Evolutionary conservation across 2,113 vertebrate genomes (phyloP).

Genomic region (Ictalurus furcatus): DNA sequence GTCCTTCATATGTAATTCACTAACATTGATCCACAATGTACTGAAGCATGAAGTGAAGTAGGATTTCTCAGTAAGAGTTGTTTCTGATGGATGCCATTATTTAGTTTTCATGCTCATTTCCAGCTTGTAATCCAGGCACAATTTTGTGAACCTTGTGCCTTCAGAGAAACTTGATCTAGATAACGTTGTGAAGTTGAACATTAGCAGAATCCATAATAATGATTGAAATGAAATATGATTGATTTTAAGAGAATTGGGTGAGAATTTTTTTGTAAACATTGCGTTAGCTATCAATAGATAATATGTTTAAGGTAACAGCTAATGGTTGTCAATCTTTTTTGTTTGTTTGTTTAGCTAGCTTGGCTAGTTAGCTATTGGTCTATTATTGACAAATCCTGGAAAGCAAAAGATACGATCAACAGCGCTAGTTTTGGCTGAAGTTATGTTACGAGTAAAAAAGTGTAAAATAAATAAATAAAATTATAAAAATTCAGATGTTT

Average conservation of each 20-base stretch:
- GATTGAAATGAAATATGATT: no score
- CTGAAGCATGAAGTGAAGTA: neutral
- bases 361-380: neutral
- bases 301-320: neutral
- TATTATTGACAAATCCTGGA: neutral
- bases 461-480: neutral
- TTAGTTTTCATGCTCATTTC: neutral
- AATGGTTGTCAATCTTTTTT: neutral
- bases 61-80: neutral
- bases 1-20: neutral
- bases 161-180: neutral
- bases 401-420: neutral
- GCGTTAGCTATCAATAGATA: no score
- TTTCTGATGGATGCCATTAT: neutral
- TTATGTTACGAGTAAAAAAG: no score
- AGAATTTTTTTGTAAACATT: no score
- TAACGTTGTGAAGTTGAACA: neutral
- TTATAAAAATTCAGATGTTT: neutral
- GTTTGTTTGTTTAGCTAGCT: no score
- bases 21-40: neutral
- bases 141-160: neutral
- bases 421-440: no score
- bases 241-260: no score
- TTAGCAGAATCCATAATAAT: neutral
- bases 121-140: neutral